These are phyloP conservation scores for Mus minutoides DNA, from an alignment of 2,797 vertebrate genomes.

Conservation along the genomic window DNA sequence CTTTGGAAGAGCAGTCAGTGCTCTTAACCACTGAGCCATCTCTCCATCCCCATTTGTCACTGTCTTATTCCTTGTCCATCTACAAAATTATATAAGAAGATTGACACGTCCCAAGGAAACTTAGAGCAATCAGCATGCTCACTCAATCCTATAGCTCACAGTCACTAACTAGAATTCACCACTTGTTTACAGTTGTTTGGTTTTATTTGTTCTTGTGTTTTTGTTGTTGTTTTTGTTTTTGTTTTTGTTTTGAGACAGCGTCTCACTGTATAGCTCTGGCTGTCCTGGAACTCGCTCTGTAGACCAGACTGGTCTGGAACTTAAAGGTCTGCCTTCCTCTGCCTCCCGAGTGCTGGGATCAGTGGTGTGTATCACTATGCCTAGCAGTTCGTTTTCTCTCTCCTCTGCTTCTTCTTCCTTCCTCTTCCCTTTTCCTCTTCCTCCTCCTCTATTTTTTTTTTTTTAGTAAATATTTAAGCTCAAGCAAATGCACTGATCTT, in stretches of 20 bases:
- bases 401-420: background rate
- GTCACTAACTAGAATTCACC: constrained; percentile 34
- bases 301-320: background rate
- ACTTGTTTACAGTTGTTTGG: constrained; percentile 6
- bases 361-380: background rate
- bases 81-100: background rate
- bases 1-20: no score
- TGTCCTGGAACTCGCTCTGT: background rate
- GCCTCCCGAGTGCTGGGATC: background rate
- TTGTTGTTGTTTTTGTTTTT: background rate
- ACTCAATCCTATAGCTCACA: background rate
- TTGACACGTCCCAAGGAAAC: constrained; percentile 20
- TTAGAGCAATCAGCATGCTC: background rate
- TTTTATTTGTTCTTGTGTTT: background rate
- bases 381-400: background rate
- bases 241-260: background rate
- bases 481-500: constrained; percentile 35
- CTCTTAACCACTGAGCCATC: no score
- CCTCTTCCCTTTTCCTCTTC: background rate
- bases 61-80: constrained; percentile 17
- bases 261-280: background rate
- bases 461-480: constrained; percentile 45
- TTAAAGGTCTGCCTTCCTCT: background rate
- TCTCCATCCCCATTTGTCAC: background rate
- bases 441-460: background rate